Base-by-base conservation (phyloP, 1,140 invertebrate species). In the Nephila pilipes region DNA sequence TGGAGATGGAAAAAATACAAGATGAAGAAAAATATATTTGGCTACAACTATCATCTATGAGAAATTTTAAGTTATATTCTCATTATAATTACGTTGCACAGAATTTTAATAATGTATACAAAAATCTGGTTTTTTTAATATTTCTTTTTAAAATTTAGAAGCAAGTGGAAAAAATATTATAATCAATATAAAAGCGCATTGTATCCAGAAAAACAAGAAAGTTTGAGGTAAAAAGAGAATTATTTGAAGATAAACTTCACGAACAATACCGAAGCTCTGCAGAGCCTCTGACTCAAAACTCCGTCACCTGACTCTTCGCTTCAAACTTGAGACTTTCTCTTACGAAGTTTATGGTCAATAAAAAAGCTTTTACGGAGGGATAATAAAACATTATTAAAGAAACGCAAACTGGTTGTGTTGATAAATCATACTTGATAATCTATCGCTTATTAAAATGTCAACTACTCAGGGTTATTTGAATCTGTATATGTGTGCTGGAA, bases 361-460 rank as follows among this genome's bases (percentile, higher is more conserved):
- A 75, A 75, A 75, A 32, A 29, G 25, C 29, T 75, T 75, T 75
- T 14, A 75, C 5, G 32, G 69, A 75, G 29, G 69, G 69, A 75
- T 36, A 16, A 29, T 75, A 75, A 75, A 75, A 8, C 69, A 36
- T 75, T 75, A 36, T 32, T 75, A 75, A 75, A 75, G 69, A 75
- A 75, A 75, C 14, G 4, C 29, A 75, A 75, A 75, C 69, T 75
- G 69, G 63, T 32, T 75, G 69, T 75, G 69, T 2, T 32, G 18
- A 75, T 75, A 75, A 75, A 75, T 75, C 69, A 75, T 75, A 75
- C 29, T 32, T 22, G 69, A 6, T 32, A 32, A 75, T 75, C 69
- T 75, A 18, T 75, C 32, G 29, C 36, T 75, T 29, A 32, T 75
- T 75, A 32, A 75, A 36, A 29, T 20, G 69, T 36, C 29, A 75